Evolutionary conservation across 2,797 vertebrate species (phyloP), one percentile per base, ranked within the genome.

Genomic region (Limnodromus scolopaceus): DNA sequence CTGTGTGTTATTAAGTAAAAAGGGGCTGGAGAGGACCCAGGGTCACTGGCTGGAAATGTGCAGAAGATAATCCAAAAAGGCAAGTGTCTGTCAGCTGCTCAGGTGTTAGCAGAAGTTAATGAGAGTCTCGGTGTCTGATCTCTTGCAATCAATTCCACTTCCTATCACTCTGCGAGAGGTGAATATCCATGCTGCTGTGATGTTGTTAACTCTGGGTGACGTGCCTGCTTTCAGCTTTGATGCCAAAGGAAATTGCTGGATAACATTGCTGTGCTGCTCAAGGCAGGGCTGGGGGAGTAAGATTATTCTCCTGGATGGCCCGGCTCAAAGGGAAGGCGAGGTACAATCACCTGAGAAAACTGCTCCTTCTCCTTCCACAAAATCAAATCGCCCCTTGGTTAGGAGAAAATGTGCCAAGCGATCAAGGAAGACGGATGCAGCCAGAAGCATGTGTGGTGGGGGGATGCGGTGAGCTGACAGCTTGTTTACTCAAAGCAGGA

Each of bases 51-150:
- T 79, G 95, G 82, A 82, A 64, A 25, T 27, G 68, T 17, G 60
- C 75, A 74, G 90, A 23, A 72, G 63, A 63, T 61, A 58, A 82
- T 82, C 74, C 30, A 20, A 49, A 55, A 36, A 65, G 72, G 68
- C 78, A 72, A 72, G 75, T 34, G n/a, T 30, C 87, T 92, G 89
- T 63, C 84, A 61, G 75, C 27, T 1, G 15, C 66, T 39, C 57
- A 55, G 77, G 74, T 65, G 93, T 75, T 83, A 66, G 91, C 81
- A 87, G 84, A 38, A 84, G 77, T 76, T 79, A 54, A 91, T 68
- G 79, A 69, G 87, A 79, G 78, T 72, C 70, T 45, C 32, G 10
- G 69, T 87, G 81, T 51, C 84, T 89, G 87, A 87, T 70, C 87
- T 69, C 66, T 32, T 60, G 71, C 84, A 87, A 77, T 72, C 38